A percentile compares a stretch with the other conserved stretches of the same genome.
phyloP scores from a whole-genome alignment of 2,888 invertebrate species.

The Nomada fabriciana region DNA sequence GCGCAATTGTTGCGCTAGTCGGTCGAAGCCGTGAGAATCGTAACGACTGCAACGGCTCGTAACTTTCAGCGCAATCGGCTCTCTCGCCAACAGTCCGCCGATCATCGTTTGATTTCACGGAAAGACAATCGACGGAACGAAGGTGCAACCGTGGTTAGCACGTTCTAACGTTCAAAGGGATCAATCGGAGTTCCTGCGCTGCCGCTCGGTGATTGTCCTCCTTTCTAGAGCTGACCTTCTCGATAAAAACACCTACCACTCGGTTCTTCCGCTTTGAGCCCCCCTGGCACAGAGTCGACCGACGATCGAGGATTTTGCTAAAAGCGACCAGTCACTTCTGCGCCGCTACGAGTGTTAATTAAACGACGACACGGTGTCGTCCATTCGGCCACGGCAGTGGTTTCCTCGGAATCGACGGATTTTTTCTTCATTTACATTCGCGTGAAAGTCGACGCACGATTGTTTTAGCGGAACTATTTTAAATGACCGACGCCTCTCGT shows the following conservation, averaged over 20 bases:
- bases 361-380: slow-evolving; percentile 10
- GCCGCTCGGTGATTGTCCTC: slow-evolving; percentile 60
- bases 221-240: slow-evolving; percentile 67
- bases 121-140: slow-evolving; percentile 41
- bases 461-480: slow-evolving; percentile 57
- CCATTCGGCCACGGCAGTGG: background rate
- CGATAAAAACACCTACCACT: slow-evolving; percentile 45
- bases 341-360: slow-evolving; percentile 14
- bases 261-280: slow-evolving; percentile 39
- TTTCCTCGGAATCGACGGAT: slow-evolving; percentile 41
- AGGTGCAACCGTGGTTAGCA: slow-evolving; percentile 35
- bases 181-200: slow-evolving; percentile 48
- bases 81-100: slow-evolving; percentile 12
- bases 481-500: slow-evolving; percentile 57
- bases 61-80: slow-evolving; percentile 47
- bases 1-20: slow-evolving; percentile 47
- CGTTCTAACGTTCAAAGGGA: slow-evolving; percentile 52
- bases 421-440: slow-evolving; percentile 50
- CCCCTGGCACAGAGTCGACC: background rate
- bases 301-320: slow-evolving; percentile 8
- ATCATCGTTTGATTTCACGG: slow-evolving; percentile 50
- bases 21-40: slow-evolving; percentile 77
- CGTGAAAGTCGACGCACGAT: slow-evolving; percentile 51
- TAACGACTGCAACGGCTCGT: slow-evolving; percentile 63
- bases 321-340: slow-evolving; percentile 19